phyloP scores from a whole-genome alignment of 2,113 vertebrate genomes.

The Sphaerodactylus townsendi region DNA sequence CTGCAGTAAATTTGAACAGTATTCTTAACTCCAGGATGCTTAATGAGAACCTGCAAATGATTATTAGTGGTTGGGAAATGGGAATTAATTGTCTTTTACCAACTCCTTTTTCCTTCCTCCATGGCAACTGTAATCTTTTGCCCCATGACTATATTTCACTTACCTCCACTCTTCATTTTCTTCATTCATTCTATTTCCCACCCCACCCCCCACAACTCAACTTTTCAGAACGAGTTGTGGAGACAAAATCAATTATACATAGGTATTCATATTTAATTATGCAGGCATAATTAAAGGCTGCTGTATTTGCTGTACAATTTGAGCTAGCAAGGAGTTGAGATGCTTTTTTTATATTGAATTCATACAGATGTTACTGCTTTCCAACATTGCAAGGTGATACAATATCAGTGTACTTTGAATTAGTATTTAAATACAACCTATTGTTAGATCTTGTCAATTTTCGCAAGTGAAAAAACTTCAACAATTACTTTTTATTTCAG shows the following conservation, averaged over 20 bases:
- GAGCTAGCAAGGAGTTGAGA: not conserved
- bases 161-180: not conserved
- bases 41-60: not conserved
- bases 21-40: not conserved
- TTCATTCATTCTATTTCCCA: not conserved
- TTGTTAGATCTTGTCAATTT: constrained; percentile 4
- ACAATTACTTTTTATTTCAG: constrained; percentile 61
- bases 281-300: not conserved
- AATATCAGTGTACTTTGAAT: not conserved
- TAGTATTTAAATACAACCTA: constrained; percentile 13
- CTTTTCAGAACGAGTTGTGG: not conserved
- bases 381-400: not conserved
- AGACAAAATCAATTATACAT: not conserved
- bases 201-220: no score
- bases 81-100: not conserved
- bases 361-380: not conserved
- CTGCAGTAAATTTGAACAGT: not conserved
- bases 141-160: no score
- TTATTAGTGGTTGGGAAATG: not conserved
- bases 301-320: not conserved
- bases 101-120: not conserved
- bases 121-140: not conserved
- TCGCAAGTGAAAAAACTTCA: not conserved
- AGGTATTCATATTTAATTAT: not conserved
- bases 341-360: not conserved